A percentile compares a stretch with the other conserved stretches of the same genome.
phyloP scores from a whole-genome alignment of 2,888 invertebrate genomes.

The Ernsta delagoae region DNA sequence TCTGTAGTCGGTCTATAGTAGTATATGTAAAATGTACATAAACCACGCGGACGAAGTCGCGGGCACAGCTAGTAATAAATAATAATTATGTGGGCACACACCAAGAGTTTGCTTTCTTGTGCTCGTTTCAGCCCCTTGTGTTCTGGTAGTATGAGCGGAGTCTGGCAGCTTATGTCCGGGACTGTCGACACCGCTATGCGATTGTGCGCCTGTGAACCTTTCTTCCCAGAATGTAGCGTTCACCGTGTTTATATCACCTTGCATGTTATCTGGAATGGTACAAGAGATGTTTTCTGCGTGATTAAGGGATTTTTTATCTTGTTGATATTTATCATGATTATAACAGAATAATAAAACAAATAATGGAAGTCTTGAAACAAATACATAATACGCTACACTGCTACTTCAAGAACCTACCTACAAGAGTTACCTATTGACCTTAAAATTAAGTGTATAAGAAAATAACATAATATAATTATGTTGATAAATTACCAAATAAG shows the following conservation, averaged over 20 bases:
- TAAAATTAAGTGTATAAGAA: background rate
- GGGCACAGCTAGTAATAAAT: no score
- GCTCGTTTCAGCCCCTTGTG: conserved; percentile 27
- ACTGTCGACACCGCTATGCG: conserved; percentile 43
- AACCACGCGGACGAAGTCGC: no score
- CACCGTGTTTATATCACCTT: conserved; percentile 47
- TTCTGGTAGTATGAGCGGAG: conserved; percentile 36
- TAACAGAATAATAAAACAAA: background rate
- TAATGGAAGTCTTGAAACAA: background rate
- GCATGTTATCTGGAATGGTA: conserved; percentile 60
- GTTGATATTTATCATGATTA: background rate
- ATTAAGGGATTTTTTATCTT: background rate
- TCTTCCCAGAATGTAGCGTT: conserved; percentile 65
- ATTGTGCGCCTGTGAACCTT: conserved; percentile 50
- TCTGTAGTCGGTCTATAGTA: no score
- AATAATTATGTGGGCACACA: background rate
- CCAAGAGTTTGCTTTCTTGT: conserved; percentile 20
- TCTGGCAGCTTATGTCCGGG: conserved; percentile 39
- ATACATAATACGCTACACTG: background rate
- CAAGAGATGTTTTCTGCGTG: background rate
- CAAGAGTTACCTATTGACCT: background rate
- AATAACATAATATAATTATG: background rate
- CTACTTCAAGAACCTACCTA: background rate
- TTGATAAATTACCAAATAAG: background rate
- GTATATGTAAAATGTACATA: no score